phyloP scores from a whole-genome alignment of 2,113 vertebrate species.

The Mustela nigripes region DNA sequence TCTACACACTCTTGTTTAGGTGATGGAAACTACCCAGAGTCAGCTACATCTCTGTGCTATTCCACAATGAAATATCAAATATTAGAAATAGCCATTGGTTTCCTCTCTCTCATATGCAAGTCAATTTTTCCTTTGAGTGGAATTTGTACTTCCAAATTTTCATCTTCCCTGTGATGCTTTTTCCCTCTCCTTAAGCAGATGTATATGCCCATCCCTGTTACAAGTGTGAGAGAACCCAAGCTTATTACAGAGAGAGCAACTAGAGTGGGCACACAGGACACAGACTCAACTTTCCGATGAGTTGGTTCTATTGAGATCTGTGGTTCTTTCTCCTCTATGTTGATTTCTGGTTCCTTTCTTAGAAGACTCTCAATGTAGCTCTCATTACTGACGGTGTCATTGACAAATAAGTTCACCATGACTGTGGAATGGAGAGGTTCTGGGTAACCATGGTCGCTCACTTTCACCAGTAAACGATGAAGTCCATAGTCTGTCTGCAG shows the following conservation, averaged over 20 bases:
- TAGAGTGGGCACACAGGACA: constrained; percentile 92
- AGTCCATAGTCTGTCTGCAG: constrained; percentile 94
- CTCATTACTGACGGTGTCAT: constrained; percentile 98
- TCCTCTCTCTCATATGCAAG: constrained; percentile 92
- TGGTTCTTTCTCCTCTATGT: constrained; percentile 93
- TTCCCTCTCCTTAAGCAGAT: constrained; percentile 93
- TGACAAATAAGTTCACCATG: constrained; percentile 98
- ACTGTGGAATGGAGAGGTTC: constrained; percentile 96
- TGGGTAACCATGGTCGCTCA: constrained; percentile 97
- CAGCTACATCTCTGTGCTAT: constrained; percentile 53
- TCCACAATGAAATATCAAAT: constrained; percentile 89
- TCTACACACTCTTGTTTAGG: constrained; percentile 64
- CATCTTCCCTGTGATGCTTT: constrained; percentile 90
- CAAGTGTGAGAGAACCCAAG: constrained; percentile 92
- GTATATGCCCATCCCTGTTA: constrained; percentile 93
- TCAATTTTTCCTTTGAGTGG: constrained; percentile 95
- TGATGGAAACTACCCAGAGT: constrained; percentile 53
- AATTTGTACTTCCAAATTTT: constrained; percentile 93
- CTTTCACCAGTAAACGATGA: constrained; percentile 97
- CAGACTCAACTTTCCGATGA: constrained; percentile 89
- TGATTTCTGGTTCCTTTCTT: constrained; percentile 94
- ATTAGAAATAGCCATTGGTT: constrained; percentile 95
- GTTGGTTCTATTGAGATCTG: constrained; percentile 92
- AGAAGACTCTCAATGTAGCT: constrained; percentile 97
- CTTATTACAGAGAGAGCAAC: constrained; percentile 94